Percentiles rank a stretch among this genome's conserved stretches.
Evolutionary conservation across 2,888 invertebrate genomes (phyloP).

Genomic region (Epirrhoe alternata): DNA sequence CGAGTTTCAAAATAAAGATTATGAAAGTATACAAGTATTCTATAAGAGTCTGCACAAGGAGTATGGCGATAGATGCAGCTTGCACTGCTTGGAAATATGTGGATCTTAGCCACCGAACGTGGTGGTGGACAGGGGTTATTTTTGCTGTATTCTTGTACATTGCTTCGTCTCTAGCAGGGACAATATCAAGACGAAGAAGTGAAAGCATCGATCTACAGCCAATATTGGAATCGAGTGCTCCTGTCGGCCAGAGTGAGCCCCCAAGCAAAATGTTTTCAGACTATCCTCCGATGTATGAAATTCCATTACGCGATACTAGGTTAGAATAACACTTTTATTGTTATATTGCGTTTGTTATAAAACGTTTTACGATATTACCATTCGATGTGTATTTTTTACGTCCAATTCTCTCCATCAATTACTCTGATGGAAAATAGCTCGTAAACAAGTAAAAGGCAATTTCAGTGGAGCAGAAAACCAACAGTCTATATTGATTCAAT

Average conservation of each 20-base stretch:
- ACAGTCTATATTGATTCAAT: neutral
- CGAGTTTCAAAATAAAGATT: conserved; percentile 48
- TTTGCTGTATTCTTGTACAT: conserved; percentile 60
- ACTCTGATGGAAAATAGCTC: conserved; percentile 19
- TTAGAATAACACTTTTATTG: conserved; percentile 37
- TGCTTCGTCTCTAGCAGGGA: conserved; percentile 55
- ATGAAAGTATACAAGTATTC: conserved; percentile 53
- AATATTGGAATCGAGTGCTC: conserved; percentile 55
- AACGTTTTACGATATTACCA: conserved; percentile 9
- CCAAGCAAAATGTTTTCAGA: conserved; percentile 63
- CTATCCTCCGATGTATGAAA: conserved; percentile 56
- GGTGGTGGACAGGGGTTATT: conserved; percentile 60
- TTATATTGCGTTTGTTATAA: conserved; percentile 33
- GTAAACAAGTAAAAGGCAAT: conserved; percentile 21
- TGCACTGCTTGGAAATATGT: conserved; percentile 49
- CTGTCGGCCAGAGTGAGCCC: conserved; percentile 58
- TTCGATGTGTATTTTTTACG: conserved; percentile 3
- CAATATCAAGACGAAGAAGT: conserved; percentile 44
- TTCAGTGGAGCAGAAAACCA: conserved; percentile 3
- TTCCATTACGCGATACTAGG: conserved; percentile 46
- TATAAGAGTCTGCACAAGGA: conserved; percentile 52
- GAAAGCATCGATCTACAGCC: conserved; percentile 55
- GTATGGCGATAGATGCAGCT: conserved; percentile 47
- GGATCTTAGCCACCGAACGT: conserved; percentile 32
- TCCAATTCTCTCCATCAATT: conserved; percentile 25